A percentile compares a stretch with the other conserved stretches of the same genome.
phyloP scores from a whole-genome alignment of 2,888 invertebrate genomes.

The Biston stratarius region DNA sequence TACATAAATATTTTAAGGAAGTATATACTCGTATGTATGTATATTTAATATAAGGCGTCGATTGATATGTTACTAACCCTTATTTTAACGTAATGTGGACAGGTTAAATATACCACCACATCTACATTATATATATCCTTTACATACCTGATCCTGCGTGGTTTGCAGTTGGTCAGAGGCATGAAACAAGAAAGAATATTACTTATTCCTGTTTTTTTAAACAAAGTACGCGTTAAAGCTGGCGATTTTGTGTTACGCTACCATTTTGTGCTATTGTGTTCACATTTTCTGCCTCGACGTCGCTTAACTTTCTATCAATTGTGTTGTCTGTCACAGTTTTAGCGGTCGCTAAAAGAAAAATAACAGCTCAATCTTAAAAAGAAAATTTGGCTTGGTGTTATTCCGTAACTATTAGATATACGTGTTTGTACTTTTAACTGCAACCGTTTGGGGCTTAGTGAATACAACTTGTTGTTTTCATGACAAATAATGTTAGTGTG shows the following conservation, averaged over 20 bases:
- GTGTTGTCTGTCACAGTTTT: slow-evolving; percentile 63
- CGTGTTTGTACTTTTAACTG: neutral
- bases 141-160: slow-evolving; percentile 80
- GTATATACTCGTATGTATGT: neutral
- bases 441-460: slow-evolving; percentile 41
- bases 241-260: slow-evolving; percentile 68
- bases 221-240: slow-evolving; percentile 42
- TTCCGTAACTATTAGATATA: neutral
- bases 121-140: slow-evolving; percentile 32
- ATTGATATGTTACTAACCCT: slow-evolving; percentile 28
- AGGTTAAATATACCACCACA: slow-evolving; percentile 36
- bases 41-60: slow-evolving; percentile 9
- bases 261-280: slow-evolving; percentile 68
- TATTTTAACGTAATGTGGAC: slow-evolving; percentile 25
- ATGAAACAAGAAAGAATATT: slow-evolving; percentile 67
- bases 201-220: slow-evolving; percentile 35
- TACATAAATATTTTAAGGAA: slow-evolving; percentile 35
- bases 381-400: slow-evolving; percentile 51
- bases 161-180: slow-evolving; percentile 49
- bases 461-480: slow-evolving; percentile 3
- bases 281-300: slow-evolving; percentile 60
- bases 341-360: slow-evolving; percentile 55
- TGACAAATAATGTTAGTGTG: neutral
- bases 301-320: slow-evolving; percentile 71
- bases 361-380: slow-evolving; percentile 46